Evolutionary conservation across 1,140 invertebrate genomes (phyloP), one percentile per base, ranked within the genome.

Genomic region (Meloidogyne floridensis): DNA sequence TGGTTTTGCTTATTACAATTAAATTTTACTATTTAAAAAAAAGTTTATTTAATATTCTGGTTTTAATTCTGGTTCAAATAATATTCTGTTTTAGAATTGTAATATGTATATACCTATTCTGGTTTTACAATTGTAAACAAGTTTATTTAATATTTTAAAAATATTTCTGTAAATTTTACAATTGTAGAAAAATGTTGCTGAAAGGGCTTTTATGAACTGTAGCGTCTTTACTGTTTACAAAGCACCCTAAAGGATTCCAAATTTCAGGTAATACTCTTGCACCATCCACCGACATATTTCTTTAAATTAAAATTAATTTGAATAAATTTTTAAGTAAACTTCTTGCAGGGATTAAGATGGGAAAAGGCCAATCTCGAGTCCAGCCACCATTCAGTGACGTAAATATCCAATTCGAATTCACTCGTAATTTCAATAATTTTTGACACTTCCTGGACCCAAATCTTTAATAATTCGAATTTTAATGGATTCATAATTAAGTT

Each of bases 371-470:
- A 75, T 11, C 84, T 51, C 2, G 90, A 87, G 59, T 90, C 88
- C 3, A 75, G 81, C 88, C 88, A 90, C 79, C 88, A 77, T 80
- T 90, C 88, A n/a, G 90, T 90, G 9, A 90, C 87, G 70, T 90
- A 90, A 69, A 90, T 84, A 80, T 90, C 88, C 77, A 90, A 69
- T 75, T 89, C 88, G 75, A 89, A 89, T 83, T 89, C 88, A 9
- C 85, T 87, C 9, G 89, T 90, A 59, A 89, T 88, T 74, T 89
- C 88, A 78, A 90, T 89, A 77, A 89, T 89, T 83, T 89, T 89
- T 51, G 88, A 89, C 8, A 89, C 89, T 87, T 89, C 89, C 85
- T 89, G 88, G 8, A 89, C 87, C 88, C 88, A 89, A 32, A 89
- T 84, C 89, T 88, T 47, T 47, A 32, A 32, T 32, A 32, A 32